phyloP scores from a whole-genome alignment of 2,113 vertebrate species.

The Apistogramma diplotaenia region DNA sequence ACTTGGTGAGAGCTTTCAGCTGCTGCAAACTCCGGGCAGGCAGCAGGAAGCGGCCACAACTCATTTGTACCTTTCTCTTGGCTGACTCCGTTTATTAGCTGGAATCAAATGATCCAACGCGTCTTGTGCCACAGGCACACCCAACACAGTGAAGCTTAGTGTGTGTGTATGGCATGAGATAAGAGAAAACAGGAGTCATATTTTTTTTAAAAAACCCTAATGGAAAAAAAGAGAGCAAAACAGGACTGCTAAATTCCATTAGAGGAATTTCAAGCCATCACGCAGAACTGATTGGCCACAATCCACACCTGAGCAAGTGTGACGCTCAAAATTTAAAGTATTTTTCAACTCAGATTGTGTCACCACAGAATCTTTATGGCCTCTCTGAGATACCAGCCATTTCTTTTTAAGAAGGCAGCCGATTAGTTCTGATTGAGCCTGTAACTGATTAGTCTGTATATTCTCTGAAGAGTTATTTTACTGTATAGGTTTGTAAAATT shows the following conservation, averaged over 20 bases:
- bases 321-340: constrained; percentile 75
- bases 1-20: constrained; percentile 22
- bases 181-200: background rate
- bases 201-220: background rate
- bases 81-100: constrained; percentile 71
- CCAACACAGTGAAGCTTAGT: constrained; percentile 27
- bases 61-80: constrained; percentile 71
- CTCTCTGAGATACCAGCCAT: constrained; percentile 2
- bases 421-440: background rate
- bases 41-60: constrained; percentile 55
- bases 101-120: constrained; percentile 75
- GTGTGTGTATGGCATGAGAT: constrained; percentile 17
- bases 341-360: constrained; percentile 67
- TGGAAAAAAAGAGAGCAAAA: constrained; percentile 2
- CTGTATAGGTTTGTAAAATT: background rate
- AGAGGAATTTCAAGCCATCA: constrained; percentile 62
- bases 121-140: constrained; percentile 61
- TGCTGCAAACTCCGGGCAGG: constrained; percentile 39
- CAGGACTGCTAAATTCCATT: constrained; percentile 61
- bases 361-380: constrained; percentile 39
- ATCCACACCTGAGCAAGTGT: constrained; percentile 50
- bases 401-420: constrained; percentile 15
- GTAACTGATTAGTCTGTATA: background rate
- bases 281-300: constrained; percentile 63
- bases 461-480: background rate